These are phyloP conservation scores for Garra rufa DNA, from an alignment of 2,113 vertebrate species.

Conservation along the genomic window DNA sequence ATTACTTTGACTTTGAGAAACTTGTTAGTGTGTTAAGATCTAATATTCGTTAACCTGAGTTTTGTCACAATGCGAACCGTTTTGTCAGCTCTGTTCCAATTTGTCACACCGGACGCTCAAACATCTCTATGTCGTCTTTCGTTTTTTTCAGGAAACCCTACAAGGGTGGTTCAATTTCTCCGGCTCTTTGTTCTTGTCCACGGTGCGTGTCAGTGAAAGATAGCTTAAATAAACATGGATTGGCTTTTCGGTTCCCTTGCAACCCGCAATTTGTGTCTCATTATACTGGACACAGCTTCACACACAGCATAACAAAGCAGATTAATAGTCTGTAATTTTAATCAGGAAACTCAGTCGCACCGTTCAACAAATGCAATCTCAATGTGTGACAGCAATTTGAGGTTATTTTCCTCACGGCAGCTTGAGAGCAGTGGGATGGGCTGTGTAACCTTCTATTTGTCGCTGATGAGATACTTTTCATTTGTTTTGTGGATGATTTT, in stretches of 20 bases:
- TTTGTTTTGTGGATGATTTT: constrained; percentile 42
- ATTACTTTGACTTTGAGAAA: constrained; percentile 44
- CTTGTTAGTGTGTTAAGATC: not conserved
- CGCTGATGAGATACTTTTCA: constrained; percentile 18
- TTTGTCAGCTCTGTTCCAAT: not conserved
- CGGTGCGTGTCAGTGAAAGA: constrained; percentile 18
- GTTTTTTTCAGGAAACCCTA: not conserved
- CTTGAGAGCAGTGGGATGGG: constrained; percentile 34
- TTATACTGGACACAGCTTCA: constrained; percentile 38
- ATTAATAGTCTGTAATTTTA: constrained; percentile 61
- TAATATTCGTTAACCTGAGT: not conserved
- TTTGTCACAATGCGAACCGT: not conserved
- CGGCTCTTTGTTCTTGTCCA: constrained; percentile 33
- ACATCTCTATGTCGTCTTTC: not conserved
- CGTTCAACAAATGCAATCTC: constrained; percentile 44
- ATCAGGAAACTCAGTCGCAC: constrained; percentile 47
- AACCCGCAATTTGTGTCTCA: constrained; percentile 38
- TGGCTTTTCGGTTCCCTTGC: constrained; percentile 25
- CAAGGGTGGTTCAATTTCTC: not conserved
- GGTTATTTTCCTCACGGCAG: constrained; percentile 34
- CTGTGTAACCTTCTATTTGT: constrained; percentile 21
- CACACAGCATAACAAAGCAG: constrained; percentile 50
- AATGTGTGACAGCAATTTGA: constrained; percentile 25
- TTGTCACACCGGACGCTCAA: not conserved
- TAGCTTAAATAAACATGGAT: constrained; percentile 35